Base-by-base conservation (phyloP, 2,797 vertebrate genomes). In the Myotis pilosus region DNA sequence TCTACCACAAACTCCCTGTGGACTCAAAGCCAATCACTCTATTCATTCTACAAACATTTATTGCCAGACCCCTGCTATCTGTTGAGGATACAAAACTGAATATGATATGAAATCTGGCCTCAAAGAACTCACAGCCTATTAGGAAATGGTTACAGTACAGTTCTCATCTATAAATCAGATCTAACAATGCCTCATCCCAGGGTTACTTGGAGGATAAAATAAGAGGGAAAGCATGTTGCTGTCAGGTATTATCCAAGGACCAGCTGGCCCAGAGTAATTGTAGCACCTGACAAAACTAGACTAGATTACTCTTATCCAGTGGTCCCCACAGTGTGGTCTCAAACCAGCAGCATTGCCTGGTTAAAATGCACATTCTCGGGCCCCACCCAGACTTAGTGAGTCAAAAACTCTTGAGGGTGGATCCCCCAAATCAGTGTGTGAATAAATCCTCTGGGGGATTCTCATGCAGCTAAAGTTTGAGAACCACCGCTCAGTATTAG, bases 141-240 rank as follows among this genome's bases (percentile, higher is more conserved):
- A 90, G 71, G 22, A 92, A 94, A 66, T 62, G 28, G 57, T 62
- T 89, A 68, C 16, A 60, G 69, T n/a, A 47, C 38, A n/a, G 25
- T 89, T 64, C 51, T 92, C 38, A 57, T 55, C 69, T 95, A 91
- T 91, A 95, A 97, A 66, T 94, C 79, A 96, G 38, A 82, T 75
- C 64, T 92, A 96, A 55, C 80, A 91, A 91, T 25, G 20, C 33
- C 23, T 86, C 62, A 20, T 93, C 78, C 55, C 41, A 92, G 38
- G 9, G 62, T 79, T 62, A 44, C 74, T 68, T 12, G 30, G 49
- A 92, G 9, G 44, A 94, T 85, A 84, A 90, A 89, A 83, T 92
- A 47, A 94, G 82, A 82, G 16, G 30, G 38, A 95, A 95, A 92
- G 19, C 75, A 33, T 82, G 78, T 90, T 87, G 57, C 47, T 88